These are phyloP conservation scores for Drosophila anomalata DNA, from an alignment of 2,888 invertebrate genomes.

Conservation along the genomic window DNA sequence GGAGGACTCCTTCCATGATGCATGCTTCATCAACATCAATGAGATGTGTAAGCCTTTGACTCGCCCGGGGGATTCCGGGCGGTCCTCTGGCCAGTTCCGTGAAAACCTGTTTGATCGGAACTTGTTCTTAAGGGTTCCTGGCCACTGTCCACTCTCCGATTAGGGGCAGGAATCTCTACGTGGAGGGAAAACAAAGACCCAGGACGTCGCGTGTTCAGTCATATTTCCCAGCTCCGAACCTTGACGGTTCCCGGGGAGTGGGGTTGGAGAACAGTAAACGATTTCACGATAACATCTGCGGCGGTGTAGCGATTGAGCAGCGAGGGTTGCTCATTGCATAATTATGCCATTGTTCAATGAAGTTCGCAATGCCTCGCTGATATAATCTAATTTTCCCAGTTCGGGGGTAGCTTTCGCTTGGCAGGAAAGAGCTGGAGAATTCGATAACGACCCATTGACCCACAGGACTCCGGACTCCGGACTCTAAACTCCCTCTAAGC, in stretches of 20 bases:
- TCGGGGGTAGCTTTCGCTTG: slow-evolving; percentile 43
- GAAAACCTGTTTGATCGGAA: slow-evolving; percentile 71
- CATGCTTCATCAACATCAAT: slow-evolving; percentile 73
- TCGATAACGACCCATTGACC: slow-evolving; percentile 63
- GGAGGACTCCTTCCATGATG: slow-evolving; percentile 12
- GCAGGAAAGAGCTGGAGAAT: neutral
- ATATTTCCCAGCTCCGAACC: slow-evolving; percentile 34
- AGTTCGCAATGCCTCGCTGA: slow-evolving; percentile 63
- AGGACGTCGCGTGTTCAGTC: slow-evolving; percentile 71
- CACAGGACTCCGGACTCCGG: slow-evolving; percentile 29
- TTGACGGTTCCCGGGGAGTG: slow-evolving; percentile 6
- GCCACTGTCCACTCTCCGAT: slow-evolving; percentile 50
- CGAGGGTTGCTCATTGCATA: slow-evolving; percentile 71
- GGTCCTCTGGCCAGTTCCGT: neutral
- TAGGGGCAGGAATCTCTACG: slow-evolving; percentile 65
- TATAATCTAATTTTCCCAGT: slow-evolving; percentile 71
- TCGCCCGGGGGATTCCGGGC: slow-evolving; percentile 54
- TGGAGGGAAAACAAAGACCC: slow-evolving; percentile 5
- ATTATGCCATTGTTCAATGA: slow-evolving; percentile 76
- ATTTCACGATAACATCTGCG: slow-evolving; percentile 79
- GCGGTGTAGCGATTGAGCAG: slow-evolving; percentile 48
- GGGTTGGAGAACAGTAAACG: slow-evolving; percentile 69
- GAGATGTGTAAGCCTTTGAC: slow-evolving; percentile 75
- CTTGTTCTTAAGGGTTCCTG: slow-evolving; percentile 67
- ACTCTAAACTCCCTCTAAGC: neutral